phyloP scores from a whole-genome alignment of 64 coral and sea anemone species.

The Dendronephthya gigantea region DNA sequence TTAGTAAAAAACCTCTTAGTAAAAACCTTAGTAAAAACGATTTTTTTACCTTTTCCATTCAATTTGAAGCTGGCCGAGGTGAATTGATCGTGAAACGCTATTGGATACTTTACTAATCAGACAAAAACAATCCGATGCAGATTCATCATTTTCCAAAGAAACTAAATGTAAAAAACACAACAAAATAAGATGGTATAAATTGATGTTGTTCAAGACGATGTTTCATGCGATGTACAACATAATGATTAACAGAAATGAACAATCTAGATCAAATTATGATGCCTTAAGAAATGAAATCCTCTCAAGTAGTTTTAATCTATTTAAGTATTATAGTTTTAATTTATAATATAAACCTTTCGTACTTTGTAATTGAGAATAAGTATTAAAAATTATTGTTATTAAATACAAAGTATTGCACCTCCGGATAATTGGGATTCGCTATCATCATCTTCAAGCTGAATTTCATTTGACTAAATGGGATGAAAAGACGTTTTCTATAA shows the following conservation, averaged over 20 bases:
- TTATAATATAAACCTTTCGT: too few species aligned
- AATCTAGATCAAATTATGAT: too few species aligned
- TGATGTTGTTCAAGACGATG: too few species aligned
- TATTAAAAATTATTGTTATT: too few species aligned
- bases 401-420: constrained; percentile 29
- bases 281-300: too few species aligned
- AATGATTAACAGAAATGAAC: too few species aligned
- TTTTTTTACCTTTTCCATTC: constrained; percentile 59
- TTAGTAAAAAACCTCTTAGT: too few species aligned
- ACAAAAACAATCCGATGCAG: constrained; percentile 90
- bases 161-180: constrained; percentile 37
- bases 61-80: constrained; percentile 73
- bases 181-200: neutral
- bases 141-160: constrained; percentile 81
- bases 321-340: too few species aligned
- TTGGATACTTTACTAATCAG: constrained; percentile 51
- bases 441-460: constrained; percentile 41
- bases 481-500: too few species aligned
- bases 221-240: too few species aligned
- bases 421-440: constrained; percentile 51
- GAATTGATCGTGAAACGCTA: constrained; percentile 54
- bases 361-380: too few species aligned
- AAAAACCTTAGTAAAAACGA: neutral
- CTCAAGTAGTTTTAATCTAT: too few species aligned
- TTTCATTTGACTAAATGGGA: constrained; percentile 54